phyloP scores from a whole-genome alignment of 2,113 vertebrate genomes.

The Megaptera novaeangliae region DNA sequence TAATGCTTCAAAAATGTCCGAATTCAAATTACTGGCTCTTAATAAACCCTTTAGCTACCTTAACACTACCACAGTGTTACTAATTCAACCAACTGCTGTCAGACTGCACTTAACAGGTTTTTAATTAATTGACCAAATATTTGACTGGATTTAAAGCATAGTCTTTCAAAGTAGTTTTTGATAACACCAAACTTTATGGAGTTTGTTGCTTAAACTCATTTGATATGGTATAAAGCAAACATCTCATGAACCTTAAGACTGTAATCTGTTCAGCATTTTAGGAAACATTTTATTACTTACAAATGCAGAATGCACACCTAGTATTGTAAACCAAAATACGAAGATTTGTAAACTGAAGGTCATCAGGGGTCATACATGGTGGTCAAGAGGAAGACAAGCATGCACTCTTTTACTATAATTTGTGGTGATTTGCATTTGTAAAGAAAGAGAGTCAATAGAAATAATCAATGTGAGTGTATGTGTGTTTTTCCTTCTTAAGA shows the following conservation, averaged over 20 bases:
- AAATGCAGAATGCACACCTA: background rate
- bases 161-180: constrained; percentile 25
- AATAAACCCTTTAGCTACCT: background rate
- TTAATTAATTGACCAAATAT: constrained; percentile 46
- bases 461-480: background rate
- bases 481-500: constrained; percentile 8
- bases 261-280: background rate
- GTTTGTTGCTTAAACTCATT: background rate
- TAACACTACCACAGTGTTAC: background rate
- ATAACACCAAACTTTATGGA: background rate
- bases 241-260: background rate
- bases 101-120: background rate
- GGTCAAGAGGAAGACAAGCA: background rate
- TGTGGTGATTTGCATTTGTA: background rate
- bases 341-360: background rate
- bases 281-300: constrained; percentile 10
- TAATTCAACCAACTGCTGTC: constrained; percentile 6
- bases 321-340: background rate
- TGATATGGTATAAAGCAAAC: background rate
- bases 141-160: background rate
- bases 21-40: constrained; percentile 14
- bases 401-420: background rate
- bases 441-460: background rate
- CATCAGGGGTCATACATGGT: background rate
- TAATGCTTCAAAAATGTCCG: constrained; percentile 47